Evolutionary conservation across 2,113 vertebrate species (phyloP), one percentile per base, ranked within the genome.

Genomic region (Amblyornis subalaris): DNA sequence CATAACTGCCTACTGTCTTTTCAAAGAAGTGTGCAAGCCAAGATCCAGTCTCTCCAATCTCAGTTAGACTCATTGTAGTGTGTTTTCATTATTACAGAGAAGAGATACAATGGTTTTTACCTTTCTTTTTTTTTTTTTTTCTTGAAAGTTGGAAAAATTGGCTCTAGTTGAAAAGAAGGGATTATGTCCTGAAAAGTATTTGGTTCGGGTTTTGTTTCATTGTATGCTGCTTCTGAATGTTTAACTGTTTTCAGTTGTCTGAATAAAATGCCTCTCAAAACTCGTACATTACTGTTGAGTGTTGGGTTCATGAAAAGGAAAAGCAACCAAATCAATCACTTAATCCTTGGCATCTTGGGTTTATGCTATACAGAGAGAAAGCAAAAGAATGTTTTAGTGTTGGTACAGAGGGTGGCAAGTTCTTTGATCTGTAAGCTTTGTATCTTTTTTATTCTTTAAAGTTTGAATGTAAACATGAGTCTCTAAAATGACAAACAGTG

Each of bases 211-310:
- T 97, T 98, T 96, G 96, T 97, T 98, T 97, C 94, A 92, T 98
- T 98, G 88, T 98, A 97, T 20, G 74, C 89, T 94, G 96, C 97
- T 98, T 98, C 96, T 92, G 94, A 97, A 97, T 29, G 90, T 96
- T 94, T 95, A 96, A 96, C 97, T 98, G 96, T 98, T 98, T 98
- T 96, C 97, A 97, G 96, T 98, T 97, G 96, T 98, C 88, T 97
- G 97, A 99, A 99, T 99, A 99, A 98, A 97, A 97, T 93, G 94
- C 73, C 96, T 97, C 96, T 97, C 44, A 93, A 96, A 96, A 96
- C 78, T 92, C 8, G 0, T 79, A n/a, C 62, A 3, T 91, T 97
- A 55, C 78, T 94, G 53, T 60, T 88, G 64, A 92, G 55, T 19
- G 1, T 88, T 89, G 86, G 92, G 35, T 93, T 97, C 75, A 38